Conservation (phyloP, 2,888 invertebrate genomes). For the Argyresthia albistria region DNA sequence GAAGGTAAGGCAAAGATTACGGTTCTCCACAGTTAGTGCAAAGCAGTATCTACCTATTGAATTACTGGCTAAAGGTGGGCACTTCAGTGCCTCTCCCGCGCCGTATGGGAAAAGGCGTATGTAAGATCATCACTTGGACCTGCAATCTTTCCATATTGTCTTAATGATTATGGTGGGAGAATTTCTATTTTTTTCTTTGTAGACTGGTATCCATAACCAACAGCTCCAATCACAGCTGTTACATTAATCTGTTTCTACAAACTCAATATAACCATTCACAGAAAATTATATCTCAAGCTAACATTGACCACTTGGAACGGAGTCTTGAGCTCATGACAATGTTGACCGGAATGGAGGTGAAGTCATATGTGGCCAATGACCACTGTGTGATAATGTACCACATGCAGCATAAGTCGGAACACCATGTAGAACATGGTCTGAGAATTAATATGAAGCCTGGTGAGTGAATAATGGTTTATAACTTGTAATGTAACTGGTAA, state of each 20-base stretch:
- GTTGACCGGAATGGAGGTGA: constrained; percentile 48
- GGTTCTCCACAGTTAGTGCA: no score
- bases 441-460: constrained; percentile 43
- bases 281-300: constrained; percentile 39
- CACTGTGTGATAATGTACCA: constrained; percentile 48
- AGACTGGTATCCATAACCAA: no score
- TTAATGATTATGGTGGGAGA: no score
- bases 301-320: constrained; percentile 28
- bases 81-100: no score
- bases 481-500: not conserved
- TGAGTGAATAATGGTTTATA: constrained; percentile 13
- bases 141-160: no score
- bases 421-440: constrained; percentile 41
- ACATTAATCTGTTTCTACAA: not conserved
- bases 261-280: constrained; percentile 11
- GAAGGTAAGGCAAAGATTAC: no score
- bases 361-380: constrained; percentile 37
- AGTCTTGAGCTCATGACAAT: constrained; percentile 37
- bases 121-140: no score
- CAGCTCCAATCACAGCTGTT: no score
- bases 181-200: no score
- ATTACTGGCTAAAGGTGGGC: no score
- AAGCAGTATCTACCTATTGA: no score
- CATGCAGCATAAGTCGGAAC: constrained; percentile 37
- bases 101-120: no score